Conservation (phyloP, 2,888 invertebrate species). For the Andricus quercusramuli region DNA sequence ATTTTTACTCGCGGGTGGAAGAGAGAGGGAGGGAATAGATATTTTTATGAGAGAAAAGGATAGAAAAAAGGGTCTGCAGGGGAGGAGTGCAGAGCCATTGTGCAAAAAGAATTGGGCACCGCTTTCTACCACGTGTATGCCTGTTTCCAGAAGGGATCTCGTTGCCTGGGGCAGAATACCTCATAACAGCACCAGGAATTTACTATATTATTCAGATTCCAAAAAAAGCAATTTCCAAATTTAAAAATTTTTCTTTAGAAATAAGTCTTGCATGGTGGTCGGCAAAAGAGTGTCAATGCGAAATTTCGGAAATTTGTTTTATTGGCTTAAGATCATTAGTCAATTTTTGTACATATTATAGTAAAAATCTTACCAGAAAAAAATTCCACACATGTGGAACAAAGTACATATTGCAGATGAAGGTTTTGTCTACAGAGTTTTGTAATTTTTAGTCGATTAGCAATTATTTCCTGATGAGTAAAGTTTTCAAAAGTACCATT, state of each 20-base stretch:
- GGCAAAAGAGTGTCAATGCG: too few relatives aligned
- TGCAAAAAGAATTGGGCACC: conserved; percentile 68
- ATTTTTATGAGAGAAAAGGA: conserved; percentile 1
- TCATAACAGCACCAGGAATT: background rate
- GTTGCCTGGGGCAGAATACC: conserved; percentile 49
- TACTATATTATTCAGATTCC: background rate
- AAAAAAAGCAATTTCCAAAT: background rate
- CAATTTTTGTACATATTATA: too few relatives aligned
- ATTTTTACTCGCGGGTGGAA: conserved; percentile 24
- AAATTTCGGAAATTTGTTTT: too few relatives aligned
- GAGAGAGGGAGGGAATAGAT: background rate
- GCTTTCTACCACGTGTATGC: conserved; percentile 54
- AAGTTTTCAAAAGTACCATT: too few relatives aligned
- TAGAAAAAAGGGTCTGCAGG: conserved; percentile 22
- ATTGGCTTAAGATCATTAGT: too few relatives aligned
- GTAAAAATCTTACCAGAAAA: too few relatives aligned
- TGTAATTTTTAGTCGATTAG: too few relatives aligned
- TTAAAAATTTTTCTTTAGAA: background rate
- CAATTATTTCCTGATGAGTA: too few relatives aligned
- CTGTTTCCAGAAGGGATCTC: conserved; percentile 62
- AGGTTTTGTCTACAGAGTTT: too few relatives aligned
- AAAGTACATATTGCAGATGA: too few relatives aligned
- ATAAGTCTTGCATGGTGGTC: too few relatives aligned
- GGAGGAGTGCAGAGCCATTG: conserved; percentile 61
- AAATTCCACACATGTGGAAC: too few relatives aligned